Conservation (phyloP, 2,113 vertebrate genomes). For the Gadus chalcogrammus region DNA sequence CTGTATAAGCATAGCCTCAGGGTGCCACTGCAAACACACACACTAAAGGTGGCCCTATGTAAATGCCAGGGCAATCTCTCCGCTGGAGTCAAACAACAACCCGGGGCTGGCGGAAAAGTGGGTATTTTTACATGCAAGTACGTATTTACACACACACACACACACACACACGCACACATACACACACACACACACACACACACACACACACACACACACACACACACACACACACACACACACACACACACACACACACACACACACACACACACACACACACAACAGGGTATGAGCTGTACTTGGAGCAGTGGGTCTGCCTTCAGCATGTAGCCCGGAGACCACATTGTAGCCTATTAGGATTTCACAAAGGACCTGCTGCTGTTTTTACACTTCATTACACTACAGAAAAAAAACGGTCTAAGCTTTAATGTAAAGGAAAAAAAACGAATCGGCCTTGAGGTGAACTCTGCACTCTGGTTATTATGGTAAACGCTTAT, state of each 20-base stretch:
- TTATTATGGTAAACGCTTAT: no score
- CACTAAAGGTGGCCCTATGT: constrained; percentile 30
- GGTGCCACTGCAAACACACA: constrained; percentile 29
- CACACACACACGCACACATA: constrained; percentile 16
- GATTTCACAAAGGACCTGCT: no score
- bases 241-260: neutral
- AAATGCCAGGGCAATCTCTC: constrained; percentile 36
- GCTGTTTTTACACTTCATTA: no score
- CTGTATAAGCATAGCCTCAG: neutral
- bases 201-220: constrained; percentile 17
- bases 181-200: constrained; percentile 3
- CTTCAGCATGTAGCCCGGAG: no score
- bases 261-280: no score
- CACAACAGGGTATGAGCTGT: no score
- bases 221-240: constrained; percentile 10
- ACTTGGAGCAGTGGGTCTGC: no score
- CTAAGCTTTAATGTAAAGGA: no score
- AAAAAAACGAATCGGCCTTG: no score
- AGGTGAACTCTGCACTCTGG: no score
- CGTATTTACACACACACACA: neutral
- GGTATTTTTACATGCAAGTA: constrained; percentile 1
- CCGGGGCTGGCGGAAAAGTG: constrained; percentile 15
- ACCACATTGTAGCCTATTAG: no score
- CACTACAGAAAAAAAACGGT: no score
- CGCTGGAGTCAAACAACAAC: constrained; percentile 36